Evolutionary conservation across 2,797 vertebrate species (phyloP).

Genomic region (Chiropotes sagulatus): DNA sequence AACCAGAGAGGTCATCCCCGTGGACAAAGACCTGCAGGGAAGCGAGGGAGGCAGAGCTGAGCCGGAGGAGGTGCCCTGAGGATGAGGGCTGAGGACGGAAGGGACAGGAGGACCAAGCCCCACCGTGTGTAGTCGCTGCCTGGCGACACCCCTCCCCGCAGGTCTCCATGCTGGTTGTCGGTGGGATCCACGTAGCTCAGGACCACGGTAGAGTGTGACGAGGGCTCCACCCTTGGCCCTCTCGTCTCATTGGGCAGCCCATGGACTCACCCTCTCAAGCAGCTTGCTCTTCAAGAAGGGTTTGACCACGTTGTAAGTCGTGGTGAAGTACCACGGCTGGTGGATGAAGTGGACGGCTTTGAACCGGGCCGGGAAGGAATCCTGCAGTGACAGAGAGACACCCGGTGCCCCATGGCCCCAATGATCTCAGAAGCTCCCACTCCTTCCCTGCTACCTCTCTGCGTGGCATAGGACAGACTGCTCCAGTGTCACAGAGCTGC

Average conservation of each 20-base stretch:
- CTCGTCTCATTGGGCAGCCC: rapidly evolving
- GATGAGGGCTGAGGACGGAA: rapidly evolving
- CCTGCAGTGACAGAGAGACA: conserved; percentile 82
- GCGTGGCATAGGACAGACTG: neutral
- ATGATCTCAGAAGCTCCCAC: neutral
- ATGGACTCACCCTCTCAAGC: conserved; percentile 92
- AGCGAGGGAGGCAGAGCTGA: neutral
- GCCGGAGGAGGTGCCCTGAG: neutral
- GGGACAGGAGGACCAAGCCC: neutral
- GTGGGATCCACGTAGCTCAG: neutral
- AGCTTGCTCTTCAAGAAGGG: conserved; percentile 98
- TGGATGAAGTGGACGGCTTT: conserved; percentile 97
- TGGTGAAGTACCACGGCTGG: conserved; percentile 99
- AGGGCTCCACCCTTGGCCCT: neutral
- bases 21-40: conserved; percentile 93
- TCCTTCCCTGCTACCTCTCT: neutral
- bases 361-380: conserved; percentile 97
- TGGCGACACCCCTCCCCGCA: neutral
- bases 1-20: conserved; percentile 92
- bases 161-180: neutral
- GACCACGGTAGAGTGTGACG: neutral
- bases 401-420: rapidly evolving
- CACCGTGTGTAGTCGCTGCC: neutral
- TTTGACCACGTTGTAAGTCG: conserved; percentile 97
- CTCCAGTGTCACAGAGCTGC: neutral